Percentiles rank a stretch among this genome's conserved stretches.
These are phyloP conservation scores for Tonatia bakeri DNA, from an alignment of 2,113 vertebrate species.

Conservation along the genomic window DNA sequence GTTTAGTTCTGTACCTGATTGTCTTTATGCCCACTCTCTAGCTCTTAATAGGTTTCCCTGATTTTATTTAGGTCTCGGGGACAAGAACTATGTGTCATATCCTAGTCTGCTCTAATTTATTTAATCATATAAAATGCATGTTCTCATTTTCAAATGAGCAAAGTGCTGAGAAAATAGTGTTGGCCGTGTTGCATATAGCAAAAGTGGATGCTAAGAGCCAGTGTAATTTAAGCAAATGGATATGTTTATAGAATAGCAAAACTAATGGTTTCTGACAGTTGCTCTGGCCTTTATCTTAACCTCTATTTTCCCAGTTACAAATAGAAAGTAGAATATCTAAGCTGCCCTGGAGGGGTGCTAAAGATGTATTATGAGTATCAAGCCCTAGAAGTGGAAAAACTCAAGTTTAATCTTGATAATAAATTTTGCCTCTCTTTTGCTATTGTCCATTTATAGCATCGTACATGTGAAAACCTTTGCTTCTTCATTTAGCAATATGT, in stretches of 20 bases:
- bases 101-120: slow-evolving; percentile 51
- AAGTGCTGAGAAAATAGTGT: slow-evolving; percentile 44
- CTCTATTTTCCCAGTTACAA: slow-evolving; percentile 58
- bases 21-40: not conserved
- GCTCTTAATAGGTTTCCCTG: slow-evolving; percentile 5
- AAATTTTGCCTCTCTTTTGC: not conserved
- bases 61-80: slow-evolving; percentile 48
- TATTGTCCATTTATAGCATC: not conserved
- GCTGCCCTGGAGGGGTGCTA: not conserved
- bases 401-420: slow-evolving; percentile 28
- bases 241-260: slow-evolving; percentile 59
- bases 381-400: not conserved
- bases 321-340: slow-evolving; percentile 30
- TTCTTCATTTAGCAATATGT: not conserved
- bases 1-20: not conserved
- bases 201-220: slow-evolving; percentile 24
- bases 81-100: slow-evolving; percentile 6
- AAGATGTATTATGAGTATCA: slow-evolving; percentile 7
- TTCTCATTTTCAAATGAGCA: slow-evolving; percentile 57
- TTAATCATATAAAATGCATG: slow-evolving; percentile 57
- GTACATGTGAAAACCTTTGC: slow-evolving; percentile 14
- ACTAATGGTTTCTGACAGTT: slow-evolving; percentile 64
- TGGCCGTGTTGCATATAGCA: slow-evolving; percentile 9
- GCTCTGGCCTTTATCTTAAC: slow-evolving; percentile 63
- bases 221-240: slow-evolving; percentile 64